These are phyloP conservation scores for Steinernema feltiae DNA, from an alignment of 1,140 invertebrate genomes.

Conservation along the genomic window DNA sequence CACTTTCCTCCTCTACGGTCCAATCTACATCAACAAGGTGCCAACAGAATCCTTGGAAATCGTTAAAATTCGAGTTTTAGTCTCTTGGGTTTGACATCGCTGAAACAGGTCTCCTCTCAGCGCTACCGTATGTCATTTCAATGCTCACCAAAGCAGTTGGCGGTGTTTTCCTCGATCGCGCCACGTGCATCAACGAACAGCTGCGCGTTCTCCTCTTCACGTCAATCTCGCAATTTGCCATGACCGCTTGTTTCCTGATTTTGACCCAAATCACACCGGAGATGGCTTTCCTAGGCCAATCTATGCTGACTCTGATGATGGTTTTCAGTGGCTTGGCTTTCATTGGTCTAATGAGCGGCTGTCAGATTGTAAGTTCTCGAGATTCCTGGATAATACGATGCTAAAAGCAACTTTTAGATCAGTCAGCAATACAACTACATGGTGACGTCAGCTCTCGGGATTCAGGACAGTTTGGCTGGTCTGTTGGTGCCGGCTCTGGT, in stretches of 20 bases:
- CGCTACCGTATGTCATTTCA: not conserved
- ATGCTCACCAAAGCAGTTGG: not conserved
- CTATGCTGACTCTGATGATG: slow-evolving; percentile 5
- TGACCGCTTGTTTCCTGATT: not conserved
- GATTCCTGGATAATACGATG: not conserved
- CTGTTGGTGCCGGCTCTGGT: slow-evolving; percentile 1
- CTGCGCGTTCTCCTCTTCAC: slow-evolving; percentile 1
- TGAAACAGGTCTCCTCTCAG: not conserved
- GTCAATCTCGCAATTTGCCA: not conserved
- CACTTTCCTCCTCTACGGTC: not conserved
- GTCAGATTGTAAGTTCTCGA: not conserved
- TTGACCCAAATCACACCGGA: not conserved
- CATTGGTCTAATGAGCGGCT: not conserved
- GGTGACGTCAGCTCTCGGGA: not conserved
- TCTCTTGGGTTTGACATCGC: not conserved
- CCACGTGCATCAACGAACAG: not conserved
- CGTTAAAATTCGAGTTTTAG: not conserved
- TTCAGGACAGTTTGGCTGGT: not conserved
- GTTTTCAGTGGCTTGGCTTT: not conserved
- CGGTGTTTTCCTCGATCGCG: not conserved
- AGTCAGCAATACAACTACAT: not conserved
- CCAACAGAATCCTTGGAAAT: not conserved
- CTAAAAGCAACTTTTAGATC: not conserved
- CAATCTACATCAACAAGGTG: slow-evolving; percentile 7
- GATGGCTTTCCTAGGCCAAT: not conserved